phyloP scores from a whole-genome alignment of 1,140 invertebrate genomes.

The Plutomurus gul region DNA sequence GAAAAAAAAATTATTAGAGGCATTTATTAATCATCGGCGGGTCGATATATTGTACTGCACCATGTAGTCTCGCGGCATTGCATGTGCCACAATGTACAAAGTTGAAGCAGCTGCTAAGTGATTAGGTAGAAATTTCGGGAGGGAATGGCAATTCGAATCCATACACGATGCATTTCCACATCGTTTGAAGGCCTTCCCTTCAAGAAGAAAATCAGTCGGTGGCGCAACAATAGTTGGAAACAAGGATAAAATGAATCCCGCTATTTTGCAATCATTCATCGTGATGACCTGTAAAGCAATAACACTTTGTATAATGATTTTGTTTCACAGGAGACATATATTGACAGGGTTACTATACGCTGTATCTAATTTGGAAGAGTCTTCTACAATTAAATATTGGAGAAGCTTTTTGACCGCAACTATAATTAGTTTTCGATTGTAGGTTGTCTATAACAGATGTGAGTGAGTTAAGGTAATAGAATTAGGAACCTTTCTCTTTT shows the following conservation, averaged over 20 bases:
- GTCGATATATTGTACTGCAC: conserved; percentile 39
- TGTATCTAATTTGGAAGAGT: too few relatives aligned
- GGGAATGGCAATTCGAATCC: conserved; percentile 44
- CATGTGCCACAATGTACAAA: conserved; percentile 49
- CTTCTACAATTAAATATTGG: too few relatives aligned
- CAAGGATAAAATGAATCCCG: conserved; percentile 36
- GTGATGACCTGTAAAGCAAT: conserved; percentile 40
- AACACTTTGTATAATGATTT: not conserved
- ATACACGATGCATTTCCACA: conserved; percentile 51
- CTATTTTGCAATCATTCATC: conserved; percentile 48
- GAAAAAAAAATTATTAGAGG: too few relatives aligned
- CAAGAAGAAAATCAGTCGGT: conserved; percentile 44
- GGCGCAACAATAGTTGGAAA: conserved; percentile 46
- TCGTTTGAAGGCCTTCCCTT: conserved; percentile 49
- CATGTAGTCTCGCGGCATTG: conserved; percentile 37
- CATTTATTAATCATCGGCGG: too few relatives aligned
- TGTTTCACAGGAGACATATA: too few relatives aligned
- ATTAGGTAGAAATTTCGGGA: conserved; percentile 49
- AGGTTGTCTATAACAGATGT: too few relatives aligned
- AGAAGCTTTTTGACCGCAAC: too few relatives aligned
- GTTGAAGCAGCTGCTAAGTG: conserved; percentile 42
- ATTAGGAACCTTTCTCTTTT: too few relatives aligned
- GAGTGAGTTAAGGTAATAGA: too few relatives aligned
- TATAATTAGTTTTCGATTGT: too few relatives aligned
- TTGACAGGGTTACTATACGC: too few relatives aligned